A percentile compares a stretch with the other conserved stretches of the same genome.
phyloP scores from a whole-genome alignment of 2,113 vertebrate species.

The Lates calcarifer region DNA sequence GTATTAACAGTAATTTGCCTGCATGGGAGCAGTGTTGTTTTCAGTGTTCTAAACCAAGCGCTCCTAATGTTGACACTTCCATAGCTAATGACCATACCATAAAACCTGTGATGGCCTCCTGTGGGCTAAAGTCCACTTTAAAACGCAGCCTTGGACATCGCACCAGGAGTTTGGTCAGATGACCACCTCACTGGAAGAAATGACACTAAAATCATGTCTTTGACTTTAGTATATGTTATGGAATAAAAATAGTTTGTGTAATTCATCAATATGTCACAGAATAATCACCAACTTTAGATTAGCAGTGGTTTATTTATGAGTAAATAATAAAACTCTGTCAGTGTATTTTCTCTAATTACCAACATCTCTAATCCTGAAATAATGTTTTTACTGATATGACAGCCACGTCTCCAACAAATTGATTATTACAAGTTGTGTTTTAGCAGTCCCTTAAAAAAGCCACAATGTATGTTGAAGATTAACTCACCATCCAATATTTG shows the following conservation, averaged over 20 bases:
- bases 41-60: neutral
- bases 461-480: neutral
- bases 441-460: neutral
- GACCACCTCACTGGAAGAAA: neutral
- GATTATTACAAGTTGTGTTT: conserved; percentile 1
- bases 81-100: conserved; percentile 36
- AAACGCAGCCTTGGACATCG: too few relatives aligned
- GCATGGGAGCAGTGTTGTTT: neutral
- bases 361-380: too few relatives aligned
- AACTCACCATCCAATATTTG: neutral
- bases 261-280: neutral
- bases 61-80: conserved; percentile 60
- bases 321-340: too few relatives aligned
- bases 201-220: neutral
- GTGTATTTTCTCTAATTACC: too few relatives aligned
- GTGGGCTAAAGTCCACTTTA: conserved; percentile 53
- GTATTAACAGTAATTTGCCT: conserved; percentile 42
- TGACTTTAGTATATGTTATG: neutral
- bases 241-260: neutral
- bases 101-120: conserved; percentile 22
- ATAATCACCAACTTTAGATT: neutral
- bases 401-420: neutral
- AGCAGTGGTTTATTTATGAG: neutral
- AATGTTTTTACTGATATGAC: too few relatives aligned
- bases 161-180: neutral